Percentiles rank a stretch among this genome's conserved stretches.
Conservation (phyloP, 1,140 invertebrate genomes). For the Trichonephila clavipes region DNA sequence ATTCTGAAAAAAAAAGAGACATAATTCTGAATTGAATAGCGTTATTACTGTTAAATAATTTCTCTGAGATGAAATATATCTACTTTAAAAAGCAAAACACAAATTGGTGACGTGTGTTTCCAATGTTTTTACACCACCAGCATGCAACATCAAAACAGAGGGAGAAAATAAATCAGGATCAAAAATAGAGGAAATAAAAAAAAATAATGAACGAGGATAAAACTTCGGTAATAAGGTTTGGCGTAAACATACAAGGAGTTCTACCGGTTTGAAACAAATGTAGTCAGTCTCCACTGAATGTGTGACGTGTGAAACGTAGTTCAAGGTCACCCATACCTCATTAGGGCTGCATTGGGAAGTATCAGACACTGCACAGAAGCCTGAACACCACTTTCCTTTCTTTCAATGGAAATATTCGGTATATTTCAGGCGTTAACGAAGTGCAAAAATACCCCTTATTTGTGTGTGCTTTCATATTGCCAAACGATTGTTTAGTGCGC, state of each 20-base stretch:
- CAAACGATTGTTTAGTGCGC: background rate
- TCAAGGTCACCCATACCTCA: constrained; percentile 53
- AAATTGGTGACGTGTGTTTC: background rate
- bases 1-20: no score
- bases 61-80: background rate
- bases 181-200: background rate
- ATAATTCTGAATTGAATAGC: background rate
- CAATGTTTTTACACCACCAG: background rate
- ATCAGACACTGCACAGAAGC: background rate
- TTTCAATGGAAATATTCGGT: constrained; percentile 38
- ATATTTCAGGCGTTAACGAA: constrained; percentile 47
- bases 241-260: constrained; percentile 43
- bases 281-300: background rate
- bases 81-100: background rate
- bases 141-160: background rate
- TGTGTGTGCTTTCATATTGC: constrained; percentile 21
- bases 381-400: constrained; percentile 52
- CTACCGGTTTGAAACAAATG: constrained; percentile 49
- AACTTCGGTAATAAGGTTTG: background rate
- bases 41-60: background rate
- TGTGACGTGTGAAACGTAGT: background rate
- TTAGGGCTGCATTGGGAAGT: constrained; percentile 26
- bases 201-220: background rate
- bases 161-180: background rate
- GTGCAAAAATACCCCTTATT: constrained; percentile 19